A percentile compares a stretch with the other conserved stretches of the same genome.
These are phyloP conservation scores for Cynoglossus semilaevis DNA, from an alignment of 2,113 vertebrate species.

Conservation along the genomic window DNA sequence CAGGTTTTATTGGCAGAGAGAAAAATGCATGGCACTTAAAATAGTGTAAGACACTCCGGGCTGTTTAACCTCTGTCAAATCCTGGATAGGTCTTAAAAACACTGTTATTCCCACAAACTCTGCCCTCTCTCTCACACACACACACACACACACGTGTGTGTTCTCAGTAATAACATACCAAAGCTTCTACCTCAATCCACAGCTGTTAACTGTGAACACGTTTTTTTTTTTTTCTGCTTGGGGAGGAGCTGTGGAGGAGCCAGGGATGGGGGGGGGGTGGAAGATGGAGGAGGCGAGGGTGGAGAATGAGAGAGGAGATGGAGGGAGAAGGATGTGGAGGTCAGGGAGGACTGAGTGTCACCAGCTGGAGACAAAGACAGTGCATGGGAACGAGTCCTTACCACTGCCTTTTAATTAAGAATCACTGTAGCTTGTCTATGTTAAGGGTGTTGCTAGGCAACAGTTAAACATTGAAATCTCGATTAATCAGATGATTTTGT, in stretches of 20 bases:
- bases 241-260: conserved; percentile 32
- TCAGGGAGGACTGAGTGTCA: conserved; percentile 47
- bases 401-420: too few species aligned
- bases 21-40: too few species aligned
- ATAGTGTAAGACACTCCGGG: too few species aligned
- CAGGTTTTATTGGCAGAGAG: too few species aligned
- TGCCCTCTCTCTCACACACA: neutral
- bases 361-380: too few species aligned
- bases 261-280: neutral
- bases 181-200: conserved; percentile 39
- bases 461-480: too few species aligned
- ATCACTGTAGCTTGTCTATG: too few species aligned
- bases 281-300: neutral
- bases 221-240: conserved; percentile 43
- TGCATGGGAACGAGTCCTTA: too few species aligned
- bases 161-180: conserved; percentile 54
- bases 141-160: neutral
- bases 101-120: neutral
- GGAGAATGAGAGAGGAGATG: neutral
- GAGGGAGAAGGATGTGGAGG: neutral
- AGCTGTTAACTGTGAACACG: conserved; percentile 30
- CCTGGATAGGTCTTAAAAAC: neutral
- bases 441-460: too few species aligned
- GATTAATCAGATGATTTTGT: too few species aligned
- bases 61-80: neutral